Base-by-base conservation (phyloP, 2,797 vertebrate species). In the Phrynocephalus guinanensis region DNA sequence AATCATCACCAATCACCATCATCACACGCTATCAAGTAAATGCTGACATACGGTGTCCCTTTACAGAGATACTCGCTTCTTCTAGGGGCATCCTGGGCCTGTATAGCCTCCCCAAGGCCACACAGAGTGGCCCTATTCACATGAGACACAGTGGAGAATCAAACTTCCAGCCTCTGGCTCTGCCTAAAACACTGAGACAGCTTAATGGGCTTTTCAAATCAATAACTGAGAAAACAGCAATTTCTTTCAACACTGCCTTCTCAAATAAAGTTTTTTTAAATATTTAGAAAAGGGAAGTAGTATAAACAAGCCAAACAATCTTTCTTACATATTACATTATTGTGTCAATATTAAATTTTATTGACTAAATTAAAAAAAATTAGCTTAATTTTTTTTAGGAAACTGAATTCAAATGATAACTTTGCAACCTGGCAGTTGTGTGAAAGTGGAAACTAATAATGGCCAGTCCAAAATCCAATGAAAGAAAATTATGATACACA, bases 401-500 rank as follows among this genome's bases (percentile, higher is more conserved):
- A 75, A 20, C 18, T 81, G 66, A 26, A 16, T 67, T 72, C n/a
- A 83, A 56, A 72, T 33, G 30, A 2, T 82, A n/a, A 28, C 1
- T 82, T 70, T 71, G 26, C 48, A 50, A 70, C 16, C 66, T 66
- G 1, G 22, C 6, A 20, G 30, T 28, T n/a, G 50, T n/a, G 28
- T 77, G n/a, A 85, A 85, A 85, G 67, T 85, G 3, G n/a, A 76
- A 79, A 79, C 38, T 79, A n/a, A 7, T 26, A 82, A 26, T 63
- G 15, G 4, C 28, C 6, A 70, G 26, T 13, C 67, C n/a, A 70
- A 10, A 70, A 18, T 33, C 22, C 9, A 56, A 79, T 20, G 15
- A 38, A 70, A 8, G 70, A 24, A 5, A 67, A 67, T 4, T 18
- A 26, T 63, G 33, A 60, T 1, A 75, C 56, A 44, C 52, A 30